A percentile compares a stretch with the other conserved stretches of the same genome.
phyloP scores from a whole-genome alignment of 1,140 invertebrate genomes.

The Drosophila pandora region DNA sequence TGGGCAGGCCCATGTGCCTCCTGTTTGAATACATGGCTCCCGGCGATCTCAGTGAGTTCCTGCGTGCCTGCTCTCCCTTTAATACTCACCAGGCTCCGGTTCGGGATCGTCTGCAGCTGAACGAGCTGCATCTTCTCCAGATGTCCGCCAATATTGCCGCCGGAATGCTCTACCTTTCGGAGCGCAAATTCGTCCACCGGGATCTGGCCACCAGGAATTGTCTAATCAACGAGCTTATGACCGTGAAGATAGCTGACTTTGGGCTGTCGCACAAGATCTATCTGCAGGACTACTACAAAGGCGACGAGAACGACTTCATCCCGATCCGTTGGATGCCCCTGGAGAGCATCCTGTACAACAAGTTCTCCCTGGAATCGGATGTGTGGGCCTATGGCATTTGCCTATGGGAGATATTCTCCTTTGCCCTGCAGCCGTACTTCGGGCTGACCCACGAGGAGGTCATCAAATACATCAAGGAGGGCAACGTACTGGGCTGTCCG shows the following conservation, averaged over 20 bases:
- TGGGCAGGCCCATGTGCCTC: slow-evolving; percentile 96
- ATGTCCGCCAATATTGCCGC: slow-evolving; percentile 94
- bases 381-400: slow-evolving; percentile 97
- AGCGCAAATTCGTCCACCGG: slow-evolving; percentile 97
- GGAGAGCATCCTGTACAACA: slow-evolving; percentile 96
- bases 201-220: slow-evolving; percentile 98
- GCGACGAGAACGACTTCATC: slow-evolving; percentile 96
- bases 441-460: slow-evolving; percentile 98
- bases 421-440: slow-evolving; percentile 96
- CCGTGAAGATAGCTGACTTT: slow-evolving; percentile 98
- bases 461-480: slow-evolving; percentile 95
- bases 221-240: slow-evolving; percentile 96
- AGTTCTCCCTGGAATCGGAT: slow-evolving; percentile 96
- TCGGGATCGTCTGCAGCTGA: slow-evolving; percentile 85
- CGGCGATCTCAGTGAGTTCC: slow-evolving; percentile 96
- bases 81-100: slow-evolving; percentile 84
- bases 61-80: slow-evolving; percentile 87
- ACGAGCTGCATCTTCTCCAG: slow-evolving; percentile 91
- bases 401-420: slow-evolving; percentile 97
- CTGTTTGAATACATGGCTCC: slow-evolving; percentile 97
- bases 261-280: slow-evolving; percentile 97
- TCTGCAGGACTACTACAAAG: slow-evolving; percentile 95
- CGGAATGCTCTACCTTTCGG: slow-evolving; percentile 98
- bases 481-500: slow-evolving; percentile 93
- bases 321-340: slow-evolving; percentile 98